Evolutionary conservation across 1,140 invertebrate genomes (phyloP).

Genomic region (Brachionus paranguensis): DNA sequence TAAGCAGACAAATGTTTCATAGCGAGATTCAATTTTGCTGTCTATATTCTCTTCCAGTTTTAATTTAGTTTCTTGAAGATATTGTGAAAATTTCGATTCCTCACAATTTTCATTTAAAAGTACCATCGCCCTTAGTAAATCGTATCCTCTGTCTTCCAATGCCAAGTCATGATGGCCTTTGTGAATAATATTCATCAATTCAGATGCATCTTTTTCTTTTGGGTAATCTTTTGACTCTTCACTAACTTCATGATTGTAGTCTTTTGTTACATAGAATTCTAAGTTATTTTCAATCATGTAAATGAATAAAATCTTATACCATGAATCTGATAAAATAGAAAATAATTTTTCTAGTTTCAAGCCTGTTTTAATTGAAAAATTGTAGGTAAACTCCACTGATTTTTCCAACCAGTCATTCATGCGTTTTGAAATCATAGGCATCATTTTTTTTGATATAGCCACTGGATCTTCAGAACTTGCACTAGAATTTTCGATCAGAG

Average conservation of each 20-base stretch:
- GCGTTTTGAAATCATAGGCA: conserved; percentile 7
- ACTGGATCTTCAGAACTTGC: background rate
- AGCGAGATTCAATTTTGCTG: background rate
- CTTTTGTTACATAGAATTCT: conserved; percentile 23
- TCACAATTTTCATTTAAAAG: background rate
- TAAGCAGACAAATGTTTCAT: background rate
- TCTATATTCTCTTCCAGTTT: background rate
- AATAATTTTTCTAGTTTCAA: background rate
- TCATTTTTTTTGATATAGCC: conserved; percentile 15
- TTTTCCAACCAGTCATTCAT: conserved; percentile 18
- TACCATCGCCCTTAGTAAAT: background rate
- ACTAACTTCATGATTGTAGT: background rate
- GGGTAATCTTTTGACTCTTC: background rate
- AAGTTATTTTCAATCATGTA: conserved; percentile 31
- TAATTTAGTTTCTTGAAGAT: background rate
- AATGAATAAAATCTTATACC: background rate
- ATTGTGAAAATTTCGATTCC: background rate
- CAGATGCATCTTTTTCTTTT: background rate
- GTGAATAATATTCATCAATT: background rate
- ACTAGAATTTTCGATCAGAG: background rate
- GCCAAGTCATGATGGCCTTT: background rate
- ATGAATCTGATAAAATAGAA: background rate
- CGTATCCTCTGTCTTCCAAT: background rate
- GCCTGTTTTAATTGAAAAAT: background rate
- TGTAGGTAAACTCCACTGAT: background rate